Conservation (phyloP, 1,140 invertebrate genomes). For the Latrodectus geometricus region DNA sequence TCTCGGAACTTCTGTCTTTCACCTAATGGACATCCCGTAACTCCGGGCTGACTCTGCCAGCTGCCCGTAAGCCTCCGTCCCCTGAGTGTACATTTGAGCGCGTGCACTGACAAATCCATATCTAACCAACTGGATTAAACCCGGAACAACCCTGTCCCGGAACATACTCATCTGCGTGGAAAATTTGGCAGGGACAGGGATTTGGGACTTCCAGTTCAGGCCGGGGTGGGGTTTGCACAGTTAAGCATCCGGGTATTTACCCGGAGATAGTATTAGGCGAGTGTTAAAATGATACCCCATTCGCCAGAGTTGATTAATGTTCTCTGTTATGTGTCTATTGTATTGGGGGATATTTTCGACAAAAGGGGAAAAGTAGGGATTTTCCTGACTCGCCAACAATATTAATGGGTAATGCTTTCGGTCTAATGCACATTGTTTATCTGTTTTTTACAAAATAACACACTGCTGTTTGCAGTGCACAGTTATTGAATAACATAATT, state of each 20-base stretch:
- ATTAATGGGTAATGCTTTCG: too few relatives aligned
- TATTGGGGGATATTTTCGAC: background rate
- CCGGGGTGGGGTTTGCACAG: background rate
- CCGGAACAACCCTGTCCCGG: background rate
- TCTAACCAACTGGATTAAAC: conserved; percentile 34
- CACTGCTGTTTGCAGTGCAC: too few relatives aligned
- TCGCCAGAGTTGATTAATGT: conserved; percentile 21
- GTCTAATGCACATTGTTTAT: too few relatives aligned
- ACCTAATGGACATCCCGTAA: conserved; percentile 10
- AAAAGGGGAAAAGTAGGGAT: too few relatives aligned
- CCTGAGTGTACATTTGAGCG: background rate
- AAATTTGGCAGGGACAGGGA: conserved; percentile 25
- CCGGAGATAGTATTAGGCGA: conserved; percentile 1
- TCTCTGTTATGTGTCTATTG: background rate
- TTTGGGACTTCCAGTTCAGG: background rate
- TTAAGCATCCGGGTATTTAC: background rate
- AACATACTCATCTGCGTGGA: conserved; percentile 1
- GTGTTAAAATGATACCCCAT: background rate
- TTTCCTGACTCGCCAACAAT: too few relatives aligned
- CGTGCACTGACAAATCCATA: conserved; percentile 29
- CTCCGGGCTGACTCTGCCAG: background rate
- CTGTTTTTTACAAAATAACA: too few relatives aligned
- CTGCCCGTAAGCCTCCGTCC: conserved; percentile 4
- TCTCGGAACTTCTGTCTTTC: background rate
- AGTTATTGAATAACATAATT: too few relatives aligned